Conservation (phyloP, 1,140 invertebrate species). For the Drosophila asahinai region DNA sequence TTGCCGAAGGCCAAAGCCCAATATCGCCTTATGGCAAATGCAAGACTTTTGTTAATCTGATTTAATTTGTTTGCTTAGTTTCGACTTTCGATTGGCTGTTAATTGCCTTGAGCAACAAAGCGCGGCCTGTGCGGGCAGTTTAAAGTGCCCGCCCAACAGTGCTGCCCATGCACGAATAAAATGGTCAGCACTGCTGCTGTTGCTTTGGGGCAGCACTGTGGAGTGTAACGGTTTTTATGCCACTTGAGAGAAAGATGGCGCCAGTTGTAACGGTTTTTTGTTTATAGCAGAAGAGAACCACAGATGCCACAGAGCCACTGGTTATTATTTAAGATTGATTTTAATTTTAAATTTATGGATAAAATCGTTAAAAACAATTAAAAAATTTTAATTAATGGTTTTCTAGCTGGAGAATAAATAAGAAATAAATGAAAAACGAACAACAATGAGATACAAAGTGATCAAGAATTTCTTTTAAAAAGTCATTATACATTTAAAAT, state of each 20-base stretch:
- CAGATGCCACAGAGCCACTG: conserved; percentile 9
- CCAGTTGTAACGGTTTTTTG: neutral
- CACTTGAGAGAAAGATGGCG: conserved; percentile 1
- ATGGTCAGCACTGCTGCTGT: conserved; percentile 2
- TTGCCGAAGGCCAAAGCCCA: conserved; percentile 57
- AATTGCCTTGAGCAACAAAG: conserved; percentile 49
- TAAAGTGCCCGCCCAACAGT: conserved; percentile 30
- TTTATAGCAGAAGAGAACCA: neutral
- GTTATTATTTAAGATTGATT: neutral
- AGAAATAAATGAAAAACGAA: neutral
- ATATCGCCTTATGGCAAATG: conserved; percentile 49
- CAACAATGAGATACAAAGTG: too few species aligned
- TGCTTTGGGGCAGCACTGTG: neutral
- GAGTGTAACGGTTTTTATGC: neutral
- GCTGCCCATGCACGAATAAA: neutral
- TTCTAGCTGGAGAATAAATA: too few species aligned
- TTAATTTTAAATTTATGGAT: neutral
- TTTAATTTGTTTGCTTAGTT: conserved; percentile 38
- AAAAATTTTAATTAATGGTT: too few species aligned
- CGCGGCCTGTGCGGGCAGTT: neutral
- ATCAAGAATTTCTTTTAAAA: too few species aligned
- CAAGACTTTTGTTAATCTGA: conserved; percentile 35
- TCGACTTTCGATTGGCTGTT: conserved; percentile 45
- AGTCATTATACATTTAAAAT: too few species aligned
- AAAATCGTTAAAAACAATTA: too few species aligned